These are phyloP conservation scores for Donacobius atricapilla DNA, from an alignment of 2,113 vertebrate genomes.

Conservation along the genomic window DNA sequence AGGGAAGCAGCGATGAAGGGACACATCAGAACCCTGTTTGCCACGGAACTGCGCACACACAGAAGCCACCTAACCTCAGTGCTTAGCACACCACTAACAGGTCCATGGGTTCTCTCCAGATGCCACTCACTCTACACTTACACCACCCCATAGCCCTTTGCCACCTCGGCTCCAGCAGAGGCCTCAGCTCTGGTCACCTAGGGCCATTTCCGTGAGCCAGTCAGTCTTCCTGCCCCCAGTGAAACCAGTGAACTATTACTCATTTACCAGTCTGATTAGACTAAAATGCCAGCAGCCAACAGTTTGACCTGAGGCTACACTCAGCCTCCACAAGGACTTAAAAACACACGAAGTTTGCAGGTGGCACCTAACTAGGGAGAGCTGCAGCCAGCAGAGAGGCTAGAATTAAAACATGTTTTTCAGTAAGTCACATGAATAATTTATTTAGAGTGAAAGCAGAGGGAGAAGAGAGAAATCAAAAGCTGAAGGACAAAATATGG, in stretches of 20 bases:
- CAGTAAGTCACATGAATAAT: background rate
- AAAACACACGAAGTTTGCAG: background rate
- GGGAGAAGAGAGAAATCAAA: background rate
- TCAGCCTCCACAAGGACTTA: background rate
- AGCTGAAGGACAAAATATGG: background rate
- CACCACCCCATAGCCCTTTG: background rate
- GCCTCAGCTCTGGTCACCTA: background rate
- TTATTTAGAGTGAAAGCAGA: background rate
- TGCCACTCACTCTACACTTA: background rate
- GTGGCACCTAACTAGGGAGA: background rate
- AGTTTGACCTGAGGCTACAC: background rate
- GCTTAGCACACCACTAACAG: background rate
- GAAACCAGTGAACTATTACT: constrained; percentile 33
- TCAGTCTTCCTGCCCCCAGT: background rate
- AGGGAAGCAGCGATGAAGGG: background rate
- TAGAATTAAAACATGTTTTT: background rate
- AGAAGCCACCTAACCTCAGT: background rate
- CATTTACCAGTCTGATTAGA: constrained; percentile 31
- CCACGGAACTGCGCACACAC: background rate
- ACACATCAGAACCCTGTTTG: background rate
- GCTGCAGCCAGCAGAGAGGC: background rate
- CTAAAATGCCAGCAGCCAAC: background rate
- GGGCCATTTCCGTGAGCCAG: background rate
- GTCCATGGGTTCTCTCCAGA: background rate
- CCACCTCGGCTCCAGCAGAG: background rate